Conservation (phyloP, 2,888 invertebrate genomes). For the Branchipolynoe longqiensis region DNA sequence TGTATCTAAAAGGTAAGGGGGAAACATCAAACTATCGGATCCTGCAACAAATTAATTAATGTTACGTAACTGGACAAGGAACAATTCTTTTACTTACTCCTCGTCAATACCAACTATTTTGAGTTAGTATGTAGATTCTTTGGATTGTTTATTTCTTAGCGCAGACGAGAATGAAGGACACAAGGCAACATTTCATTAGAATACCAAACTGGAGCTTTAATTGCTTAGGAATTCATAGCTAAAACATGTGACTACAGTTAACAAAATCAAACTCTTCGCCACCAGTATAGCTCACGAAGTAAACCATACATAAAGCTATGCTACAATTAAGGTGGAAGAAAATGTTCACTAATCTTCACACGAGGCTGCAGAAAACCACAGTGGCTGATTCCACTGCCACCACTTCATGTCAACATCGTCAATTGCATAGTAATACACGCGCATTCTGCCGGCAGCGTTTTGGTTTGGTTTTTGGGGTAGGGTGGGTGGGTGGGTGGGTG, state of each 20-base stretch:
- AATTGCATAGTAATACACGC: conserved; percentile 49
- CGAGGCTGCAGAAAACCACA: conserved; percentile 45
- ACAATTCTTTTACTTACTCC: no score
- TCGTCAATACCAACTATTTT: no score
- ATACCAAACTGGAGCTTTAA: conserved; percentile 61
- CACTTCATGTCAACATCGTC: conserved; percentile 52
- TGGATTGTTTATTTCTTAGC: no score
- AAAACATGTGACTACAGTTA: conserved; percentile 61
- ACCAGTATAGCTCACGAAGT: conserved; percentile 45
- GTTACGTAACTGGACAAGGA: no score
- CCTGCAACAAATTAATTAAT: no score
- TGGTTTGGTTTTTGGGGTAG: conserved; percentile 9
- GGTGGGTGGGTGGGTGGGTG: no score
- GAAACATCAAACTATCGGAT: no score
- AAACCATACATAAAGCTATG: conserved; percentile 53
- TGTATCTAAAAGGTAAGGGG: no score
- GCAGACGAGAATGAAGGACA: not conserved
- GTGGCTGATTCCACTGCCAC: conserved; percentile 15
- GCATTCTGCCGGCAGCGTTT: conserved; percentile 37
- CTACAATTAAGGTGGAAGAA: conserved; percentile 46
- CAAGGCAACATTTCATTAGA: conserved; percentile 31
- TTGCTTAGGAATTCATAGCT: conserved; percentile 61
- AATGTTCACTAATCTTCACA: conserved; percentile 42
- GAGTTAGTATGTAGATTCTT: no score
- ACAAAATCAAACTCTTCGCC: conserved; percentile 60